Base-by-base conservation (phyloP, 2,113 vertebrate genomes). In the Brienomyrus brachyistius region DNA sequence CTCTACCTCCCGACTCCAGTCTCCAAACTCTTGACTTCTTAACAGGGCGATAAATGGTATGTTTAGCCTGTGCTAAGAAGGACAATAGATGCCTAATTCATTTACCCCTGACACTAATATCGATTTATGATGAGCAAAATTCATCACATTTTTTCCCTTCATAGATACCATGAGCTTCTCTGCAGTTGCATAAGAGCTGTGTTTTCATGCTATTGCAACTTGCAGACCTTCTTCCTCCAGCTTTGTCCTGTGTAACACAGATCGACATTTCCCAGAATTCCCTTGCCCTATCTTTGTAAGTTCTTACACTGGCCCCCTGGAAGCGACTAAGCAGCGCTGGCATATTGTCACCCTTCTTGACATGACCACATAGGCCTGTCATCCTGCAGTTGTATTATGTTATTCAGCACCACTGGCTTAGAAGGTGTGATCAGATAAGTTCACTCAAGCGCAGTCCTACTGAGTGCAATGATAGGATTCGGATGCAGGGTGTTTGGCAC, bases 251-350 rank as follows among this genome's bases (percentile, higher is more conserved):
- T 88, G 70, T 66, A 88, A 82, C 83, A 84, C 88, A 89, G 89
- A 92, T 90, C 88, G 92, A 91, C 17, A 82, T 88, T 35, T 80
- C 31, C 70, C 35, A 11, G n/a, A 88, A 27, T 89, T 31, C 31
- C 74, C 54, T 54, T 62, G 17, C 40, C 50, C 52, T 56, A 45
- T 50, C 40, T 31, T 54, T 88, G 45, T 88, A 15, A 35, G 84
- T 66, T 62, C 47, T 84, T 56, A 35, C 31, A 51, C n/a, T 45
- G 11, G 70, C 54, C 31, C 35, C 47, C 88, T 56, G 35, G 66
- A 56, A 17, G 35, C 48, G 82, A 47, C 19, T 0, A 1, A 82
- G 52, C 13, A n/a, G 19, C 31, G 0, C 74, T 19, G 74, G 13
- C 74, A 43, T 19, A 19, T 40, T 80, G 31, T 43, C 31, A 43